Percentiles rank a stretch among this genome's conserved stretches.
These are phyloP conservation scores for Leptinotarsa rubiginosa DNA, from an alignment of 2,888 invertebrate genomes.

Conservation along the genomic window DNA sequence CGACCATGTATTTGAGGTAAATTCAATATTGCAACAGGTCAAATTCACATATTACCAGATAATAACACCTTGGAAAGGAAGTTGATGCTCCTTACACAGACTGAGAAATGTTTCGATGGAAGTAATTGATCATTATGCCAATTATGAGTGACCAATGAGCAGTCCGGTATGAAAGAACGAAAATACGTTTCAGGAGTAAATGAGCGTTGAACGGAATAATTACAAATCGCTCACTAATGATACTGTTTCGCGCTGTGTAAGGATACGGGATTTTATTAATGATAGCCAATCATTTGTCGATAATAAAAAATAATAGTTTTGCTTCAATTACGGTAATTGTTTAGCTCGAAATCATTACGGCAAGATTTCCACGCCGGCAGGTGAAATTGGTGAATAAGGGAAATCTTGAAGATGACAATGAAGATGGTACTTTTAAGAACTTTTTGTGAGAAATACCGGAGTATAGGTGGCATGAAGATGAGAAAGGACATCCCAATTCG, in stretches of 20 bases:
- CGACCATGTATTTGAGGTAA: too few relatives aligned
- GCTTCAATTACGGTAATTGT: constrained; percentile 23
- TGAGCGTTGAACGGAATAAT: neutral
- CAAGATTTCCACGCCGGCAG: neutral
- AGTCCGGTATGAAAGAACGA: neutral
- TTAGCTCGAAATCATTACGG: constrained; percentile 20
- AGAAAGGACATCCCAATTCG: too few relatives aligned
- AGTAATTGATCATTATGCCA: neutral
- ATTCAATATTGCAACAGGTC: too few relatives aligned
- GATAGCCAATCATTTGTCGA: constrained; percentile 5
- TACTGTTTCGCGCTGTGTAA: neutral
- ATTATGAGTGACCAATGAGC: neutral
- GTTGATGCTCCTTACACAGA: too few relatives aligned
- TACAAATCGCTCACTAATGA: neutral
- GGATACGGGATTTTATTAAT: constrained; percentile 18
- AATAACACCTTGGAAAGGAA: too few relatives aligned
- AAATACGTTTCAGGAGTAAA: neutral
- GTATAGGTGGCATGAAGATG: too few relatives aligned
- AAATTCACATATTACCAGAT: too few relatives aligned
- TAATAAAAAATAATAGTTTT: constrained; percentile 13
- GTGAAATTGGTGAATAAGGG: neutral
- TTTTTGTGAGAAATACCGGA: too few relatives aligned
- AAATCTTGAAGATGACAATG: neutral
- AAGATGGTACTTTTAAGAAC: constrained; percentile 2
- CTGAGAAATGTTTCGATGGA: neutral